Base-by-base conservation (phyloP, 2,113 vertebrate species). In the Dasyurus viverrinus region DNA sequence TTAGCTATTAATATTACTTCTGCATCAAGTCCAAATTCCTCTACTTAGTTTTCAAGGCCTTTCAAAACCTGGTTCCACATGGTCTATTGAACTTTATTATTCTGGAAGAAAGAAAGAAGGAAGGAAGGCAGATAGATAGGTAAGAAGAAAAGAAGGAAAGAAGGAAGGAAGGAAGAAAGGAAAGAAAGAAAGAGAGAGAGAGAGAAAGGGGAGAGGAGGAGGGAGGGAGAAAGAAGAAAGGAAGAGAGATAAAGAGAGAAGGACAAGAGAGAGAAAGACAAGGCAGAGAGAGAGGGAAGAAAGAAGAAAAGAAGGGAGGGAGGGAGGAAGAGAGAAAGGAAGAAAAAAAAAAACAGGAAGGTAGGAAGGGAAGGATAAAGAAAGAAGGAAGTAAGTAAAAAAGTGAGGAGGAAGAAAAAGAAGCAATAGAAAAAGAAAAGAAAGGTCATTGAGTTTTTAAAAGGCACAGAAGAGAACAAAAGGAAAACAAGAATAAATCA, bases 331-430 rank as follows among this genome's bases (percentile, higher is more conserved):
- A 11, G 26, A 68, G 27, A 9, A 11, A 2, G 55, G 1, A 9
- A 2, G 9, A 25, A 27, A 27, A 2, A 0, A 27, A 26, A 19
- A 14, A 3, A 19, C 0, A 2, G 4, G 19, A 5, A 68, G 4
- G 30, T 16, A n/a, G 1, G 30, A 6, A n/a, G 16, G 22, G 54
- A 55, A 19, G 19, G 54, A 22, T 2, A 54, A 6, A 19, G 25
- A 54, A 19, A 19, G 23, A 54, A 19, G 54, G 19, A 54, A 24
- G 24, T 7, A 55, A 8, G 23, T 0, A 55, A 8, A 8, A 54
- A 25, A 25, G 9, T 24, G 24, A 25, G 54, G 7, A 54, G 23
- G 54, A 54, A 27, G 5, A 22, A 54, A 54, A 22, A 50, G 50
- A 50, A 50, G 50, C 50, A 50, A 50, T 9, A 50, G 4, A 50